Evolutionary conservation across 2,113 vertebrate genomes (phyloP), one percentile per base, ranked within the genome.

Genomic region (Uria lomvia): DNA sequence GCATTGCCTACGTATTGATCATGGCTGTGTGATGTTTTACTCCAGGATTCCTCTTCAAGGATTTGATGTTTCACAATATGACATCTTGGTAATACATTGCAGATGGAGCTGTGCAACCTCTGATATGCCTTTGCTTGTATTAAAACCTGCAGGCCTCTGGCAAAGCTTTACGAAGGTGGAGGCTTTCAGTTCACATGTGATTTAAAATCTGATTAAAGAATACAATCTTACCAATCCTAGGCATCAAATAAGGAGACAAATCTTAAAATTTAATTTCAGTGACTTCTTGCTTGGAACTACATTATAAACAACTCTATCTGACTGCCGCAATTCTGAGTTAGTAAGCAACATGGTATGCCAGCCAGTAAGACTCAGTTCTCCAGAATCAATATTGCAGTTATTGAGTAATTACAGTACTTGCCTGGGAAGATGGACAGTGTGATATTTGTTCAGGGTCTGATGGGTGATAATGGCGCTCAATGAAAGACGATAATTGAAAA

Each of bases 321-420:
- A 26, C 55, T 91, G 15, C 30, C 29, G 12, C 17, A 68, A 68
- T 66, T 96, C 59, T 75, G 80, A 91, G 40, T 71, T n/a, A 86
- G 88, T 84, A 94, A 94, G 86, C 50, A 96, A 32, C 29, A 92
- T 96, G 40, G 75, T 90, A 75, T 90, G 72, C 58, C 77, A 97
- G 58, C 66, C 65, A 90, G 68, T 81, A 95, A 70, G n/a, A 86
- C 60, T 86, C 38, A 43, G 73, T 68, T 84, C 74, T 80, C 87
- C 84, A 93, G 38, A 97, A 96, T 96, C 87, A 96, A 96, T 97
- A 92, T 12, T 62, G 79, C 42, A 87, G 91, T 96, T 96, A 94
- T 92, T 96, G 84, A 96, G 88, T 90, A 97, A 95, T 96, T 96
- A 91, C 49, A 95, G 67, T 88, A 77, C 52, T 96, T 96, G 72